These are phyloP conservation scores for Microctonus aethiopoides DNA, from an alignment of 2,888 invertebrate genomes.

Conservation along the genomic window DNA sequence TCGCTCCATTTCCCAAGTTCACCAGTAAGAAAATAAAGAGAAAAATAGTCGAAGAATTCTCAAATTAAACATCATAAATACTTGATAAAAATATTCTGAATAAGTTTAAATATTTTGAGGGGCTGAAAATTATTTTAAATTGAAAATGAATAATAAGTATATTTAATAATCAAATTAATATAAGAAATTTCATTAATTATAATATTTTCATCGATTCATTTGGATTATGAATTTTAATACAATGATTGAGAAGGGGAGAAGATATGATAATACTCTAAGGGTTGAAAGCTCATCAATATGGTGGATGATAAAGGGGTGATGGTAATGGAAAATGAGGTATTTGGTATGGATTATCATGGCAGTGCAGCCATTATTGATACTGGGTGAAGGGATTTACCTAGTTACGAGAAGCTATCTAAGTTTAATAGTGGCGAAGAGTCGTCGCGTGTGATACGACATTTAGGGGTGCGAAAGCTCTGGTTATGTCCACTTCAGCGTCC, in stretches of 20 bases:
- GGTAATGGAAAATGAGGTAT: not conserved
- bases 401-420: not conserved
- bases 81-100: not conserved
- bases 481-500: not conserved
- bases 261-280: not conserved
- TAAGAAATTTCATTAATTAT: no score
- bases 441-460: not conserved
- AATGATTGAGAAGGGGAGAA: no score
- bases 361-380: conserved; percentile 20
- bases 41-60: not conserved
- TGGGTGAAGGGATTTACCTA: not conserved
- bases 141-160: not conserved
- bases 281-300: not conserved
- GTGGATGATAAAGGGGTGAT: not conserved
- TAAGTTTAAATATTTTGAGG: not conserved
- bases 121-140: not conserved
- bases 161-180: no score
- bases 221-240: not conserved
- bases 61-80: not conserved
- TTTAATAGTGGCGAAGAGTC: not conserved
- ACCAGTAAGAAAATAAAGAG: not conserved
- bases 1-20: not conserved
- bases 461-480: not conserved
- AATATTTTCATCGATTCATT: no score
- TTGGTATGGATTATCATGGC: conserved; percentile 10